phyloP scores from a whole-genome alignment of 2,113 vertebrate genomes.

The Psittacula cyanocephala region DNA sequence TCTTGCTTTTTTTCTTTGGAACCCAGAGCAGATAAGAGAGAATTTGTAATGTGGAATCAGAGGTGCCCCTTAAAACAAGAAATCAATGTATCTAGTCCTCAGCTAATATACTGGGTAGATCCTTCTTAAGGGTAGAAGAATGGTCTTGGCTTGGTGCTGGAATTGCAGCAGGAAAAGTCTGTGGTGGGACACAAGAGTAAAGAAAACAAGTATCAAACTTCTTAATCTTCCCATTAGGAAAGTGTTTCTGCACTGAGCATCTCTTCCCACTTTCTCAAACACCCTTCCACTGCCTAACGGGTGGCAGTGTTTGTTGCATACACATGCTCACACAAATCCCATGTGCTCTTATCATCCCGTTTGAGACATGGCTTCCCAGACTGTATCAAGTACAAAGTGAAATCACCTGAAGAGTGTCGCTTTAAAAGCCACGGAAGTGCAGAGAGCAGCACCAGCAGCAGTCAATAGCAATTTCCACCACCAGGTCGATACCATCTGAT shows the following conservation, averaged over 20 bases:
- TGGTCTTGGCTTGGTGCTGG: not conserved
- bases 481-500: conserved; percentile 77
- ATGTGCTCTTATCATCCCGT: not conserved
- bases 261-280: not conserved
- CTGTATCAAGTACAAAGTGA: conserved; percentile 50
- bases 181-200: not conserved
- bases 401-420: conserved; percentile 70
- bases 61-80: not conserved
- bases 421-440: conserved; percentile 76
- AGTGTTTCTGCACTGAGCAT: not conserved
- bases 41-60: not conserved
- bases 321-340: not conserved
- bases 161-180: not conserved
- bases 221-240: not conserved
- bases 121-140: not conserved
- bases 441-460: conserved; percentile 69
- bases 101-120: not conserved
- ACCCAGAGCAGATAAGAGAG: not conserved
- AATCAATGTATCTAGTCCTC: not conserved
- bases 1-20: not conserved
- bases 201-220: not conserved
- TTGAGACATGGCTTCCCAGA: conserved; percentile 4
- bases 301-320: not conserved
- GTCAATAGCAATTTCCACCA: conserved; percentile 85
- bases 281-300: not conserved